Conservation (phyloP, 2,113 vertebrate genomes). For the Camelus dromedarius region DNA sequence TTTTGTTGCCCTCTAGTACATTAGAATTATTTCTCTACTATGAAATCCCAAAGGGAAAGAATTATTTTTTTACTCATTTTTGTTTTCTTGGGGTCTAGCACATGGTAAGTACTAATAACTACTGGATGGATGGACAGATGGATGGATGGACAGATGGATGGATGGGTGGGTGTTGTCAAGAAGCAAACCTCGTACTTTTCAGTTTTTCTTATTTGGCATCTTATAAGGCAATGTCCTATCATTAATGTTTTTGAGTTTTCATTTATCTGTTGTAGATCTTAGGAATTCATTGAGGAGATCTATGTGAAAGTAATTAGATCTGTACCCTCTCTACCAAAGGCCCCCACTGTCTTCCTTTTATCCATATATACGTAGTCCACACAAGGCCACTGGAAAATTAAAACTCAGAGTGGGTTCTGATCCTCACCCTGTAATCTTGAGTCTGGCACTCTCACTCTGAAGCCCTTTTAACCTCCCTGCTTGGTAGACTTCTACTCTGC, state of each 20-base stretch:
- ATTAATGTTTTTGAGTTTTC: constrained; percentile 33
- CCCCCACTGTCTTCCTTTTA: background rate
- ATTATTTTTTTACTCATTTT: background rate
- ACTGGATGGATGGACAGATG: background rate
- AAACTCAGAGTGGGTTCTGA: constrained; percentile 30
- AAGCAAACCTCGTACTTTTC: background rate
- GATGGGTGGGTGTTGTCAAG: background rate
- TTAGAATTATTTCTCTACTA: background rate
- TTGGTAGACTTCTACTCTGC: constrained; percentile 69
- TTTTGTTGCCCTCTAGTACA: background rate
- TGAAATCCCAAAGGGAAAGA: constrained; percentile 1
- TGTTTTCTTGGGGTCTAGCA: constrained; percentile 1
- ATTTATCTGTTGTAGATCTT: background rate
- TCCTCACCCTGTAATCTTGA: constrained; percentile 30
- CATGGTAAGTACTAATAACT: background rate
- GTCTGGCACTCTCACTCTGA: constrained; percentile 30
- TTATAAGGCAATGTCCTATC: background rate
- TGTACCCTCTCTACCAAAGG: background rate
- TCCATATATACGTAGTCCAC: background rate
- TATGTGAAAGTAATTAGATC: background rate
- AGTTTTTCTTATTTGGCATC: background rate
- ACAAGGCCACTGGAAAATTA: constrained; percentile 66
- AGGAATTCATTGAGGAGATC: background rate
- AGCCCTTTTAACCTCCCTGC: constrained; percentile 73
- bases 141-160: background rate